Conservation (phyloP, 1,140 invertebrate genomes). For the Caenorhabditis elegans region WBcel235 BX284603.4:8176001-8176500, state of each 20-base stretch:
- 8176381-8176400: too few relatives aligned
- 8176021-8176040: not conserved
- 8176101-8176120: conserved; percentile 7
- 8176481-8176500: too few relatives aligned
- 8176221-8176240: not conserved
- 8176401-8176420: not conserved
- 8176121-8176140: conserved; percentile 18
- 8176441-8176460: not conserved
- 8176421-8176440: not conserved
- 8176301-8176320: not conserved
- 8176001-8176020: not conserved
- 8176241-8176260: not conserved
- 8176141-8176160: not conserved
- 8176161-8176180: conserved; percentile 19
- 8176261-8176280: not conserved
- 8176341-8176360: too few relatives aligned
- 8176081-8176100: not conserved
- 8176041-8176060: not conserved
- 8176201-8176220: not conserved
- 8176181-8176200: not conserved
- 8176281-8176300: not conserved
- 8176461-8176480: not conserved
- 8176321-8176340: too few relatives aligned
- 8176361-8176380: too few relatives aligned
- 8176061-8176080: not conserved